phyloP scores from a whole-genome alignment of 2,797 vertebrate genomes.

The Oreochromis grahami region DNA sequence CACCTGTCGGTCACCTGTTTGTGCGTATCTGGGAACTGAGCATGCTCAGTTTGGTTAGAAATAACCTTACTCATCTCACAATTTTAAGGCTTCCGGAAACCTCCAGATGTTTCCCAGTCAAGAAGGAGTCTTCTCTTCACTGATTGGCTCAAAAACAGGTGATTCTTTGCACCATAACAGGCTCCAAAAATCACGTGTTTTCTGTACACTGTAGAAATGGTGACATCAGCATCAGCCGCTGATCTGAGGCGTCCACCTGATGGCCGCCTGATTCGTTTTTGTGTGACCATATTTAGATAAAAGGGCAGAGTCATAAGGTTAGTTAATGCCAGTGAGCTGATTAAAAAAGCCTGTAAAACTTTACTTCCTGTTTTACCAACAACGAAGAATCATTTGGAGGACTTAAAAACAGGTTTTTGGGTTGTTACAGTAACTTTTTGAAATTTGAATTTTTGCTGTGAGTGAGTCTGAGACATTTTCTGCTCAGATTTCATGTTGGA shows the following conservation, averaged over 20 bases:
- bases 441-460: background rate
- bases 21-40: rapidly evolving
- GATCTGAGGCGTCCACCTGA: background rate
- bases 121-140: background rate
- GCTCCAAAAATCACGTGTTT: background rate
- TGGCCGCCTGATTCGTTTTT: background rate
- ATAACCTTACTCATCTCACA: background rate
- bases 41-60: background rate
- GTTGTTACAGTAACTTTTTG: background rate
- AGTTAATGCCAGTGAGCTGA: background rate
- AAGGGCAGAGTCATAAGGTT: background rate
- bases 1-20: background rate
- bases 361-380: too few relatives aligned
- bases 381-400: too few relatives aligned
- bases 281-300: background rate
- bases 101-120: background rate
- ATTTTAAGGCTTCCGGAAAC: background rate
- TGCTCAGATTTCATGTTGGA: background rate
- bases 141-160: background rate
- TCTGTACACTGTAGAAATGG: background rate
- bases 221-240: background rate
- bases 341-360: too few relatives aligned
- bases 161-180: rapidly evolving
- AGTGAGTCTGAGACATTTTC: background rate
- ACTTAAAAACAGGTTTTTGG: background rate